Conservation (phyloP, 1,140 invertebrate species). For the Nasonia vitripennis region DNA sequence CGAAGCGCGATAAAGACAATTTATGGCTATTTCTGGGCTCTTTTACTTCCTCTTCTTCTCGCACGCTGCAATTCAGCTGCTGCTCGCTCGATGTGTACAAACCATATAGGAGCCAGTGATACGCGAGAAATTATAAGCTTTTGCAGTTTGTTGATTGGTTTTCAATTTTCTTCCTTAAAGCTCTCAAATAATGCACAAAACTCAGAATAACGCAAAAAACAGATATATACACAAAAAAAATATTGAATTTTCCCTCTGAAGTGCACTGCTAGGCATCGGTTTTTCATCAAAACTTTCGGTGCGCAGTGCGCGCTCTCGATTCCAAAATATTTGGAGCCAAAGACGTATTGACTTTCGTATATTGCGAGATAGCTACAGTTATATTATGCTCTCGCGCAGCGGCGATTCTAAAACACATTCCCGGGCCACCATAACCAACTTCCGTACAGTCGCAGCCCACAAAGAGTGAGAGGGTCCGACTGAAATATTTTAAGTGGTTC, state of each 20-base stretch:
- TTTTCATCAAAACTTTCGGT: too few species aligned
- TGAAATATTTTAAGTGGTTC: too few species aligned
- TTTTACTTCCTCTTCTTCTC: not conserved
- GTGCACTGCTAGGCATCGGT: too few species aligned
- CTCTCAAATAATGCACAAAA: not conserved
- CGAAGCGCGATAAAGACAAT: slow-evolving; percentile 47
- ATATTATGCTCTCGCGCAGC: too few species aligned
- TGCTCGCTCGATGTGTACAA: not conserved
- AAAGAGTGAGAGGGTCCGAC: too few species aligned
- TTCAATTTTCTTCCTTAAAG: not conserved
- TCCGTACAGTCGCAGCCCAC: not conserved
- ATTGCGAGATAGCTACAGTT: too few species aligned
- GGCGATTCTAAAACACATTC: too few species aligned
- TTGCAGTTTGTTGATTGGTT: not conserved
- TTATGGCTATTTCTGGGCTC: slow-evolving; percentile 46
- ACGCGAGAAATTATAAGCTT: not conserved
- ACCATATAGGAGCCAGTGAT: not conserved
- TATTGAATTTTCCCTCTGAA: too few species aligned
- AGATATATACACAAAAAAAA: not conserved
- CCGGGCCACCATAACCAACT: not conserved
- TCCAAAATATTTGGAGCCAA: too few species aligned
- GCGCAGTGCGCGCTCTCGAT: too few species aligned
- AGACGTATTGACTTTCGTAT: too few species aligned
- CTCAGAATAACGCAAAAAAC: not conserved
- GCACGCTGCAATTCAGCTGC: not conserved